Evolutionary conservation across 64 coral and sea anemone species (phyloP), one percentile per base, ranked within the genome.

Genomic region (Montipora efflorescens): DNA sequence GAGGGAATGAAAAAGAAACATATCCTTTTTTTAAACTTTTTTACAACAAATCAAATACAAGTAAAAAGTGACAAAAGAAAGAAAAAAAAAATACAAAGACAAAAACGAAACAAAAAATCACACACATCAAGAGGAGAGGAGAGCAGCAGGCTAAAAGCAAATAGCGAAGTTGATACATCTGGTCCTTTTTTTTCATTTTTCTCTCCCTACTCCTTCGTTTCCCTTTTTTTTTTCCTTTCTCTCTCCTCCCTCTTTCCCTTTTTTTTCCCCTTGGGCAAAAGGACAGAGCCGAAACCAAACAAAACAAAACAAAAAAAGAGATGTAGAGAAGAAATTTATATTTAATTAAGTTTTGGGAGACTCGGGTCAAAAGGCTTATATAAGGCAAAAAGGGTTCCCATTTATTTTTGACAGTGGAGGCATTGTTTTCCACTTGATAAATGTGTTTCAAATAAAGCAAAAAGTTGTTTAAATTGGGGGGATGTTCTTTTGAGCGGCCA

Each of bases 371-470:
- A 16, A 70, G 67, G 67, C 67, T 70, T 70, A 70, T 70, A 16
- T 19, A 70, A 70, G 67, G 67, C 67, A 70, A 70, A 8, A 70
- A 70, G 67, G 67, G 67, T 70, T 70, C 67, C 67, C 67, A 70
- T 70, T 70, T 70, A 21, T 70, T 70, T 70, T 70, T 70, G 67
- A 70, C 67, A 70, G 67, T 18, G 18, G 67, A 70, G 67, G 67
- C 13, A 70, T 70, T 70, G 67, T 70, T 70, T 55, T 55, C 52
- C 10, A 55, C 6, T 55, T 55, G 52, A 55, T 55, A 55, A 55
- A 55, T 55, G 52, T 55, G 52, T 55, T 55, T 55, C 52, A 55
- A 55, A 55, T 55, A 55, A 55, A 55, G 52, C 52, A 55, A 55
- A 55, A 55, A 55, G 10, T 55, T 55, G 52, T 55, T 55, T 55